phyloP scores from a whole-genome alignment of 2,113 vertebrate species.

The Mesembrinibis cayennensis region DNA sequence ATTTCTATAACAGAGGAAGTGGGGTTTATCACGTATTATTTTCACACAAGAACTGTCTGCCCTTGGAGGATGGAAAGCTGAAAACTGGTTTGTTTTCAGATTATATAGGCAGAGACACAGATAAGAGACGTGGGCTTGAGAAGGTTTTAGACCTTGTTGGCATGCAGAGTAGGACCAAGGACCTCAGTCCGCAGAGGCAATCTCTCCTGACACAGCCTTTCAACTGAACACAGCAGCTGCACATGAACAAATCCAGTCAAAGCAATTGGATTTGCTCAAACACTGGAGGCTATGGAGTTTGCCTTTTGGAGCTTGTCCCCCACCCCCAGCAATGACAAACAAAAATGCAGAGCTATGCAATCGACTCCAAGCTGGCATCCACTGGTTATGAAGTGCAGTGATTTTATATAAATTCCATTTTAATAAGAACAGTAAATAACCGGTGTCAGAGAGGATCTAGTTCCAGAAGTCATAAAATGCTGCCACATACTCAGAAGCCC shows the following conservation, averaged over 20 bases:
- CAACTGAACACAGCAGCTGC: background rate
- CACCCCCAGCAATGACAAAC: background rate
- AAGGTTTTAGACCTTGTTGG: background rate
- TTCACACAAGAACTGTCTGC: background rate
- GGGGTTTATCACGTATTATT: background rate
- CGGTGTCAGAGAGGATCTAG: background rate
- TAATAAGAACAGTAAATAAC: background rate
- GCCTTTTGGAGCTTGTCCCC: background rate
- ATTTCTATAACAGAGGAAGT: background rate
- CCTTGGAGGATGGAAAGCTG: background rate
- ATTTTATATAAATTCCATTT: background rate
- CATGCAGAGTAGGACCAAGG: background rate
- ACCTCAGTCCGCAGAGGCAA: background rate
- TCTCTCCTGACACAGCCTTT: slow-evolving; percentile 21
- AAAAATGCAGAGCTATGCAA: slow-evolving; percentile 9
- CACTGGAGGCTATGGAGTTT: background rate
- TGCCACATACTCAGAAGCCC: background rate
- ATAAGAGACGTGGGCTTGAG: background rate
- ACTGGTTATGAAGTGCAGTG: rapidly evolving
- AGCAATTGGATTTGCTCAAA: slow-evolving; percentile 14
- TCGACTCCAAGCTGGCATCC: background rate
- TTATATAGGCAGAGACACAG: background rate
- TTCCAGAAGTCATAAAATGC: background rate
- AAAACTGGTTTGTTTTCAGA: background rate
- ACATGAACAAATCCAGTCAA: background rate